A percentile compares a stretch with the other conserved stretches of the same genome.
phyloP scores from a whole-genome alignment of 1,140 invertebrate species.

The Sipha flava region DNA sequence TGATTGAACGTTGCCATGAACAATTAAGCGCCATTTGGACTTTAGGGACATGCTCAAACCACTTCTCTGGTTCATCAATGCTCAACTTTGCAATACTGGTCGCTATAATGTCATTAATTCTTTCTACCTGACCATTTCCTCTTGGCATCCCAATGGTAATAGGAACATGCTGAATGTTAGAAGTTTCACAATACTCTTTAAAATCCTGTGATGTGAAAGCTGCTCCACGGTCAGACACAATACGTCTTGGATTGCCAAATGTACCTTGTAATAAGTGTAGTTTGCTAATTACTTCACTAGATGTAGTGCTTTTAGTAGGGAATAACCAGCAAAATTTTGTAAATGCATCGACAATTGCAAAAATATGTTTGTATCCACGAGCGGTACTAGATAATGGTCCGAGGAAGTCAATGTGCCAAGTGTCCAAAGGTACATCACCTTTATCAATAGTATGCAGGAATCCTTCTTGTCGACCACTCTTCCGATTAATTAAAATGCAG shows the following conservation, averaged over 20 bases:
- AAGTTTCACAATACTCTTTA: not conserved
- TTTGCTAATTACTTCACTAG: not conserved
- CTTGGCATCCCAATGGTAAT: no score
- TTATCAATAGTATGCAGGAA: not conserved
- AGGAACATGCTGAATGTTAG: no score
- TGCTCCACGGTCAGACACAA: not conserved
- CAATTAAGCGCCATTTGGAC: no score
- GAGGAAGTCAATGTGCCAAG: not conserved
- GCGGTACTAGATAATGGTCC: not conserved
- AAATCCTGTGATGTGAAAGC: not conserved
- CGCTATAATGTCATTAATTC: no score
- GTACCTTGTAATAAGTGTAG: not conserved
- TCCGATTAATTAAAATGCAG: not conserved
- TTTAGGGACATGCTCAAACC: no score
- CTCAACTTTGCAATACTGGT: no score
- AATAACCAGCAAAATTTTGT: not conserved
- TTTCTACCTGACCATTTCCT: no score
- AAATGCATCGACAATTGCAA: not conserved
- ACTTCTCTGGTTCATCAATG: no score
- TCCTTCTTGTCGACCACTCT: not conserved
- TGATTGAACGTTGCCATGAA: no score
- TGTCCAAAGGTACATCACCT: not conserved
- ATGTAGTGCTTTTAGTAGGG: not conserved
- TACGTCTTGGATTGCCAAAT: not conserved
- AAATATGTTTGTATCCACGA: not conserved